Percentiles rank a stretch among this genome's conserved stretches.
These are phyloP conservation scores for Perodicticus potto DNA, from an alignment of 2,797 vertebrate species.

Conservation along the genomic window DNA sequence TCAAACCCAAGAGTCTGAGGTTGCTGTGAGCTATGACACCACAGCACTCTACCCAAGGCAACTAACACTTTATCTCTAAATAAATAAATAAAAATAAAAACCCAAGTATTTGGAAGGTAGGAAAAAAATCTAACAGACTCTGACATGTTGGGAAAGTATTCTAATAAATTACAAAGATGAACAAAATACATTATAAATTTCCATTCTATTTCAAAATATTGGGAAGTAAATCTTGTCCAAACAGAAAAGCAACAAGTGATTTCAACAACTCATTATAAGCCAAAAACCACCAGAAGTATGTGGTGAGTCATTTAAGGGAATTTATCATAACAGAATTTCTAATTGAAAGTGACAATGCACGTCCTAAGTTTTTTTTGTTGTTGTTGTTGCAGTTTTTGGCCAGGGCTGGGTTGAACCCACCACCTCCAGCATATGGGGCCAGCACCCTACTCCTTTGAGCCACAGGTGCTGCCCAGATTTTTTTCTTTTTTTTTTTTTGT, in stretches of 20 bases:
- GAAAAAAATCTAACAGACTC: constrained; percentile 1
- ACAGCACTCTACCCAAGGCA: no score
- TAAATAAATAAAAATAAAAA: no score
- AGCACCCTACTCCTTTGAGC: no score
- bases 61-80: no score
- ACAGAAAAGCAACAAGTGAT: constrained; percentile 47
- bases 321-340: constrained; percentile 42
- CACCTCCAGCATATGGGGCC: no score
- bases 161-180: constrained; percentile 50
- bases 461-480: no score
- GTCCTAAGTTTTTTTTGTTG: not conserved
- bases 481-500: no score
- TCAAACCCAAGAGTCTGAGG: no score
- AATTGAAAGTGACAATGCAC: constrained; percentile 44
- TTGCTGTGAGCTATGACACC: no score
- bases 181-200: not conserved
- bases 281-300: not conserved
- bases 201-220: constrained; percentile 56
- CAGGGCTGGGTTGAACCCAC: no score
- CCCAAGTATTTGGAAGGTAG: not conserved
- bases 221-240: constrained; percentile 21
- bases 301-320: not conserved
- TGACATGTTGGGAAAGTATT: not conserved
- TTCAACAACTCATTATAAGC: constrained; percentile 50
- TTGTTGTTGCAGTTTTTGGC: no score